A percentile compares a stretch with the other conserved stretches of the same genome.
Conservation (phyloP, 2,797 vertebrate genomes). For the Carapus acus region DNA sequence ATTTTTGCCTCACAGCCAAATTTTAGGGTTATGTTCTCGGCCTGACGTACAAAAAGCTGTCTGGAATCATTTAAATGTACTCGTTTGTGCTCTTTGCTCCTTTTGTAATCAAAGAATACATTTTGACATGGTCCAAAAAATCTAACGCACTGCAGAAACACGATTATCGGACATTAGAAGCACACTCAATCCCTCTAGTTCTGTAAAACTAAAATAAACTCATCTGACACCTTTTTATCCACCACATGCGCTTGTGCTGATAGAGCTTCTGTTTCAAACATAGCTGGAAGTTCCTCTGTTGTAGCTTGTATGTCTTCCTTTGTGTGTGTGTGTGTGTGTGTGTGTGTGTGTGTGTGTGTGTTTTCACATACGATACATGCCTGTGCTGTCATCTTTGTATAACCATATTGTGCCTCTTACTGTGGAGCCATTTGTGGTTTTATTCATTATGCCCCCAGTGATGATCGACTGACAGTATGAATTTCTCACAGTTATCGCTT, state of each 20-base stretch:
- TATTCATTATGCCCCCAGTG: constrained; percentile 26
- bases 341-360: too few relatives aligned
- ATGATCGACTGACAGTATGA: constrained; percentile 50
- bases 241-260: background rate
- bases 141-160: background rate
- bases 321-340: background rate
- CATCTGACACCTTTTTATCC: background rate
- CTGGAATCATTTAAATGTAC: background rate
- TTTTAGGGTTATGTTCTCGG: background rate
- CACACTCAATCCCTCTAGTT: background rate
- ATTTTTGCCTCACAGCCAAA: background rate
- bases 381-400: constrained; percentile 8
- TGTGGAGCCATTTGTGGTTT: constrained; percentile 8
- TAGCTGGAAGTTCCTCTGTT: constrained; percentile 2
- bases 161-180: background rate
- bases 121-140: too few relatives aligned
- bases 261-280: constrained; percentile 4
- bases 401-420: background rate
- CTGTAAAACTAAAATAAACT: background rate
- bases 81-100: background rate
- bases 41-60: background rate
- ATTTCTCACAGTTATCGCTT: constrained; percentile 59
- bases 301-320: constrained; percentile 1
- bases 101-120: background rate
- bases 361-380: background rate